Conservation (phyloP, 2,888 invertebrate genomes). For the Cerastis leucographa region DNA sequence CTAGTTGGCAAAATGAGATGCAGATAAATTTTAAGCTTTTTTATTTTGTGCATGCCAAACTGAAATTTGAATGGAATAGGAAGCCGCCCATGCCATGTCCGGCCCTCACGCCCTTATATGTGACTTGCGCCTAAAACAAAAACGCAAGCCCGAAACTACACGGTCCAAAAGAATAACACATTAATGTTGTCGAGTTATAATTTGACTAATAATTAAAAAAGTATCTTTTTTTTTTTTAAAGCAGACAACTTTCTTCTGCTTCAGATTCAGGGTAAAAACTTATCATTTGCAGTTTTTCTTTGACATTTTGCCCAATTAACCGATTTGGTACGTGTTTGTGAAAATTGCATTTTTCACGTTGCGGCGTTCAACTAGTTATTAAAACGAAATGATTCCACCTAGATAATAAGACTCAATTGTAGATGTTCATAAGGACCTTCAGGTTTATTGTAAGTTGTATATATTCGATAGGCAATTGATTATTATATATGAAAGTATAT, state of each 20-base stretch:
- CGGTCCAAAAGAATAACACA: background rate
- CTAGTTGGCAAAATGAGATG: background rate
- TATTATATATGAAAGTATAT: slow-evolving; percentile 86
- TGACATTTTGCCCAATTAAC: slow-evolving; percentile 52
- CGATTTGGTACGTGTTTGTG: slow-evolving; percentile 56
- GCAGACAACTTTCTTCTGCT: slow-evolving; percentile 52
- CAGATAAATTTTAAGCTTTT: slow-evolving; percentile 12
- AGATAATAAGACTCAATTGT: slow-evolving; percentile 87
- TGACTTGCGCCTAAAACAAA: background rate
- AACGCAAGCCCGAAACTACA: background rate
- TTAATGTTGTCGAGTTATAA: slow-evolving; percentile 46
- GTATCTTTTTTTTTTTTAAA: slow-evolving; percentile 5
- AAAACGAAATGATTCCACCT: slow-evolving; percentile 86
- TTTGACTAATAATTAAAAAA: background rate
- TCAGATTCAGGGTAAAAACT: slow-evolving; percentile 46
- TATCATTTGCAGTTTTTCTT: slow-evolving; percentile 50
- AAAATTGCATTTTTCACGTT: slow-evolving; percentile 64
- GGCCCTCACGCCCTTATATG: no score
- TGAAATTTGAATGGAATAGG: no score
- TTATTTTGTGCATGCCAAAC: slow-evolving; percentile 8
- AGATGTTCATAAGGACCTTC: slow-evolving; percentile 85
- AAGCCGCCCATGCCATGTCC: no score
- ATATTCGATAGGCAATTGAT: slow-evolving; percentile 85
- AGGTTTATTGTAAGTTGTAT: slow-evolving; percentile 85
- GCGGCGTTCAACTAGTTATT: slow-evolving; percentile 67